Evolutionary conservation across 2,888 invertebrate species (phyloP).

Genomic region (Tryphoninae sp.): DNA sequence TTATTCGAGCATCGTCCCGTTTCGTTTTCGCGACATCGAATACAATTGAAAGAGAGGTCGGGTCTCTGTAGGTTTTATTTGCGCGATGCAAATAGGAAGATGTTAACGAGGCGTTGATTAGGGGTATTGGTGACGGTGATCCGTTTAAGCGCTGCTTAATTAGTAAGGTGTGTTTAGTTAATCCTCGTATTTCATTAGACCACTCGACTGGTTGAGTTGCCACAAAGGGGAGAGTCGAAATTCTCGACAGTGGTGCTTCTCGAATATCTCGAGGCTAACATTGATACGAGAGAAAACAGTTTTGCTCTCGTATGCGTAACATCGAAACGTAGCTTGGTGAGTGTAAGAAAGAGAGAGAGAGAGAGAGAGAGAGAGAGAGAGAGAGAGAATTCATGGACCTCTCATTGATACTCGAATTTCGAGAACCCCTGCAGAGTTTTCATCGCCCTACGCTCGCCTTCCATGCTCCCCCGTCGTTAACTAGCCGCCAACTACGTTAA

Average conservation of each 20-base stretch:
- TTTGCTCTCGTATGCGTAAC: slow-evolving; percentile 16
- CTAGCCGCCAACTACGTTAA: slow-evolving; percentile 77
- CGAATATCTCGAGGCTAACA: slow-evolving; percentile 20
- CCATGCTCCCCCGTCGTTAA: slow-evolving; percentile 71
- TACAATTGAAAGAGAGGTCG: slow-evolving; percentile 48
- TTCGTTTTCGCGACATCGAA: slow-evolving; percentile 2
- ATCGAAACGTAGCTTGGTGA: slow-evolving; percentile 33
- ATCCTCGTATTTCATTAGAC: slow-evolving; percentile 77
- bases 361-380: slow-evolving; percentile 17
- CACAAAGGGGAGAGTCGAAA: slow-evolving; percentile 68
- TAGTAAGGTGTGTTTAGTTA: slow-evolving; percentile 78
- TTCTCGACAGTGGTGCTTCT: slow-evolving; percentile 64
- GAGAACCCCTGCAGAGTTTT: slow-evolving; percentile 70
- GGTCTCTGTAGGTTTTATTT: slow-evolving; percentile 57
- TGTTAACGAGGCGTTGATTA: slow-evolving; percentile 78
- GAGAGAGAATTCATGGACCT: not conserved
- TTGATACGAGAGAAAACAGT: slow-evolving; percentile 54
- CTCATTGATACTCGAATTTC: slow-evolving; percentile 39
- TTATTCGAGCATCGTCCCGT: slow-evolving; percentile 52
- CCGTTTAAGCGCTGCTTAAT: slow-evolving; percentile 77
- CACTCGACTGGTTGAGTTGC: slow-evolving; percentile 56
- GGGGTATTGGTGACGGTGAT: slow-evolving; percentile 78
- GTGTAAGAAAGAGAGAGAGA: not conserved
- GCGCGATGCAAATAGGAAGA: slow-evolving; percentile 74
- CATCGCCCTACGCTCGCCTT: slow-evolving; percentile 61